phyloP scores from a whole-genome alignment of 2,797 vertebrate genomes.

The Poliocrania exsul region DNA sequence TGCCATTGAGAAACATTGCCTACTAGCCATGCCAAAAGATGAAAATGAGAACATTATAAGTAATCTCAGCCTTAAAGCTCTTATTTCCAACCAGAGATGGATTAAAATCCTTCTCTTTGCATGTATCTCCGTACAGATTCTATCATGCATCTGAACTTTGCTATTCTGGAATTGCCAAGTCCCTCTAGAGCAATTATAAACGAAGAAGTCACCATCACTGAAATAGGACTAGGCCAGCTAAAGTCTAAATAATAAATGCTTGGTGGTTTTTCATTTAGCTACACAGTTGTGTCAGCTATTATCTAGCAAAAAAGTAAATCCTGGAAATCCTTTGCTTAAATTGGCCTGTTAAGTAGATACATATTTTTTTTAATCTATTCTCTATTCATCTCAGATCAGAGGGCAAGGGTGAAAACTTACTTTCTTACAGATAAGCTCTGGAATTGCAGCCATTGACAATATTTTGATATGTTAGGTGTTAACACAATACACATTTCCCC shows the following conservation, averaged over 20 bases:
- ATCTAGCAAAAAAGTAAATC: neutral
- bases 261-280: neutral
- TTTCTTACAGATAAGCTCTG: neutral
- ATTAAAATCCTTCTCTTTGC: neutral
- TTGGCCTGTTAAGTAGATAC: neutral
- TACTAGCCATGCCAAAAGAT: neutral
- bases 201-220: neutral
- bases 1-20: neutral
- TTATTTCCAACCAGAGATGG: neutral
- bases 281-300: neutral
- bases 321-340: neutral
- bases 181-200: neutral
- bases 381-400: neutral
- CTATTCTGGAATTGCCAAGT: neutral
- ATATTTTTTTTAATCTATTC: neutral
- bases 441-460: neutral
- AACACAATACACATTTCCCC: neutral
- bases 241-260: neutral
- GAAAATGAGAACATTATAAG: neutral
- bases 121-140: neutral
- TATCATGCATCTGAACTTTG: neutral
- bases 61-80: neutral
- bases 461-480: slow-evolving; percentile 3
- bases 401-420: neutral
- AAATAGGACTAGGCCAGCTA: neutral